A percentile compares a stretch with the other conserved stretches of the same genome.
phyloP scores from a whole-genome alignment of 2,888 invertebrate species.

The Macrosiphum euphorbiae region DNA sequence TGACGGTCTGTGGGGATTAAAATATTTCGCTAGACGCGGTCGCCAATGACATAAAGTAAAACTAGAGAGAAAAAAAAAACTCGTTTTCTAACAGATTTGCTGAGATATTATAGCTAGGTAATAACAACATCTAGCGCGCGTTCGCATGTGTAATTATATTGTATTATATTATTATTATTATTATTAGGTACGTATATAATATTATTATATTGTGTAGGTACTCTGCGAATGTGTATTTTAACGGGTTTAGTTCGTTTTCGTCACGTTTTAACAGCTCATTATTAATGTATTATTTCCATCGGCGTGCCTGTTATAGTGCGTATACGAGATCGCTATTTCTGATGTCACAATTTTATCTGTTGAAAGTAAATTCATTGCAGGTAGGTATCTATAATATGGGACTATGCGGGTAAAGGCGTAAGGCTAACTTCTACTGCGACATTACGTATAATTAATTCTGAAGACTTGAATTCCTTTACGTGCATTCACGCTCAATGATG shows the following conservation, averaged over 20 bases:
- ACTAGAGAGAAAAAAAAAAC: conserved; percentile 12
- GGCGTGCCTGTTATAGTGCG: not conserved
- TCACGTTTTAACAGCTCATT: conserved; percentile 41
- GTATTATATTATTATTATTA: not conserved
- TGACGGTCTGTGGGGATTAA: conserved; percentile 4
- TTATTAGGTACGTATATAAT: not conserved
- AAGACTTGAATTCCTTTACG: not conserved
- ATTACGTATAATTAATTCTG: not conserved
- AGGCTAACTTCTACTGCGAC: conserved; percentile 7
- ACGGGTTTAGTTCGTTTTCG: conserved; percentile 32
- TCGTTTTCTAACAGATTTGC: not conserved
- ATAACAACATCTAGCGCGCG: not conserved
- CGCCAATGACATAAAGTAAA: not conserved
- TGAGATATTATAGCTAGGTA: not conserved
- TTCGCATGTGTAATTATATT: not conserved
- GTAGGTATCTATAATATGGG: not conserved
- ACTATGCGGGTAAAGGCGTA: not conserved
- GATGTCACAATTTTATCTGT: conserved; percentile 24
- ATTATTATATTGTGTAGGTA: not conserved
- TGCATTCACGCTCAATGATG: not conserved
- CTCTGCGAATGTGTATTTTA: conserved; percentile 23
- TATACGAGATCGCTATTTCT: not conserved
- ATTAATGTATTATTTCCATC: conserved; percentile 14
- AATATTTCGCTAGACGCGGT: not conserved
- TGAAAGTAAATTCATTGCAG: conserved; percentile 25